Base-by-base conservation (phyloP, 64 coral and sea anemone genomes). In the Stichodactyla mertensii region DNA sequence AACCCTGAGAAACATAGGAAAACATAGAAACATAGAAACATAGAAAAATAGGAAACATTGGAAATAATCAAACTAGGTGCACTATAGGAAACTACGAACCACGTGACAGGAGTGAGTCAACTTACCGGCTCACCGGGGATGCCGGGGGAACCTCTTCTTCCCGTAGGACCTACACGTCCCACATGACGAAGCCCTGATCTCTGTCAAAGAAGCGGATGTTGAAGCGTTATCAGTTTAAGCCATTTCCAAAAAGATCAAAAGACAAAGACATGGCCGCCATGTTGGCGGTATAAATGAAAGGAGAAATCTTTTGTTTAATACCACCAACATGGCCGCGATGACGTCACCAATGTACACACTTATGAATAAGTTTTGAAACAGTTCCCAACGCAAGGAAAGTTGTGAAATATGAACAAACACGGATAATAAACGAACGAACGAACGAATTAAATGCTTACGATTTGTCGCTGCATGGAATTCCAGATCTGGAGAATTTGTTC, bases 381-480 rank as follows among this genome's bases (percentile, higher is more conserved):
- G 36, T 45, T 45, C 36, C 36, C 36, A 45, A 45, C 36, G 36
- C 36, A 45, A 45, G 36, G 36, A 45, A 45, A 45, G 36, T 45
- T 45, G 0, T 45, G 3, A 45, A 45, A 45, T 45, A 45, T 45
- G 36, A 26, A 26, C 36, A 77, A 51, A 23, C 71, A 26, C 36
- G 36, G 36, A 45, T 3, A 45, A 77, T 19, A 19, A 23, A 6
- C 71, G 36, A 77, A 23, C 36, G 36, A 26, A 77, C 71, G 36
- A 77, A 5, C n/a, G 4, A 58, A 15, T 58, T 11, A 58, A 18
- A 18, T 61, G 77, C 93, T 45, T 88, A 94, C 93, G 2, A 91
- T 79, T 85, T 94, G 93, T 54, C 77, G 66, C 55, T 94, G 93
- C 85, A 94, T 94, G 11, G 93, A 94, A 7, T 80, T 82, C 88